Conservation (phyloP, 1,140 invertebrate genomes). For the Zaprionus ghesquierei region DNA sequence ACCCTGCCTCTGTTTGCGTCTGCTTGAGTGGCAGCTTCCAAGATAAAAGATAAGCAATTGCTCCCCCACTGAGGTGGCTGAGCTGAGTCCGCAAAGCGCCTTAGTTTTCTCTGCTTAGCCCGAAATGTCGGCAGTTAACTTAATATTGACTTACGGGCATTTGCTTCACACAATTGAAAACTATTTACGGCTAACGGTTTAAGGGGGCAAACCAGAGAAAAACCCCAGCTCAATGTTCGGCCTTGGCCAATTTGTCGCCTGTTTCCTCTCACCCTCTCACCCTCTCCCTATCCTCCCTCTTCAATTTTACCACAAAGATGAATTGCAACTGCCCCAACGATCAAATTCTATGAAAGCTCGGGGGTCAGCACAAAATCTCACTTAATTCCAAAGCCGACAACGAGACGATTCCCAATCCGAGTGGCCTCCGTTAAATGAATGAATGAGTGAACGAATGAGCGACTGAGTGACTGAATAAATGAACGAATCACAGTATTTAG, state of each 20-base stretch:
- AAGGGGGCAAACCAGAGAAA: neutral
- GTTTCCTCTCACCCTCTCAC: neutral
- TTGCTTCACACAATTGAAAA: constrained; percentile 62
- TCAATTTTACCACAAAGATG: neutral
- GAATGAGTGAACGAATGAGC: constrained; percentile 13
- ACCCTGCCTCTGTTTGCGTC: neutral
- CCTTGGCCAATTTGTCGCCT: constrained; percentile 40
- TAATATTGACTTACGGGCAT: constrained; percentile 69
- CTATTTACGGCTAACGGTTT: constrained; percentile 52
- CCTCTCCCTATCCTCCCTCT: neutral
- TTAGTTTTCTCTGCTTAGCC: constrained; percentile 32
- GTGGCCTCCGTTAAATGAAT: constrained; percentile 38
- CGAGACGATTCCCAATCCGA: neutral
- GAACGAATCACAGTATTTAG: constrained; percentile 26
- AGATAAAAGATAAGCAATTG: constrained; percentile 68
- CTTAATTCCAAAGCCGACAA: constrained; percentile 24
- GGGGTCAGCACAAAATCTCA: constrained; percentile 27
- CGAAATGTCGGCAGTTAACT: constrained; percentile 51
- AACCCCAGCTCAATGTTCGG: neutral
- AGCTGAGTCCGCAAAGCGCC: constrained; percentile 42
- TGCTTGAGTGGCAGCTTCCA: constrained; percentile 46
- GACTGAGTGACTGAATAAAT: constrained; percentile 37
- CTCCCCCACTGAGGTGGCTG: neutral
- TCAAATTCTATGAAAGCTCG: neutral
- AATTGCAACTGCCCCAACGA: constrained; percentile 3